Evolutionary conservation across 2,888 invertebrate species (phyloP).

Genomic region (Limenitis camilla): DNA sequence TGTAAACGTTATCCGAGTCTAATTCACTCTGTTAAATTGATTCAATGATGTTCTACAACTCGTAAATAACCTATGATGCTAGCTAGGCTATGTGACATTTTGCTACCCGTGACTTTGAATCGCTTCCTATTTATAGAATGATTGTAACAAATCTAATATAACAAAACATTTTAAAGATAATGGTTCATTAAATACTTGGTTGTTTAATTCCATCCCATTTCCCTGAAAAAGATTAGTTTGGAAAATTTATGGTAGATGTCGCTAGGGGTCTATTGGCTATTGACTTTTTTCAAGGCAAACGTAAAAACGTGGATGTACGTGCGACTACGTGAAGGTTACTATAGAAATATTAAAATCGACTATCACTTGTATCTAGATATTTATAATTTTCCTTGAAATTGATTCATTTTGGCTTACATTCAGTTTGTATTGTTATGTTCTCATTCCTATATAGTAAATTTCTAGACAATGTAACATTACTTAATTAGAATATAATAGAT

Average conservation of each 20-base stretch:
- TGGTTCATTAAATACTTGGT: background rate
- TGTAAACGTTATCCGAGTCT: slow-evolving; percentile 4
- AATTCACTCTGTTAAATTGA: slow-evolving; percentile 11
- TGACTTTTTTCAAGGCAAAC: slow-evolving; percentile 32
- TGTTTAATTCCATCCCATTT: slow-evolving; percentile 8
- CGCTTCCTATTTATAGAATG: slow-evolving; percentile 6
- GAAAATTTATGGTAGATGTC: slow-evolving; percentile 41
- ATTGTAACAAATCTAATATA: background rate
- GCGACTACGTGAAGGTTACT: slow-evolving; percentile 24
- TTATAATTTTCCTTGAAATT: slow-evolving; percentile 25
- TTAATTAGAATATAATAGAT: too few relatives aligned
- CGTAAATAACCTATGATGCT: slow-evolving; percentile 12
- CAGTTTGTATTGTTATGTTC: background rate
- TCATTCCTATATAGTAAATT: too few relatives aligned
- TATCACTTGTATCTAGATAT: slow-evolving; percentile 19
- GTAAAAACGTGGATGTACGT: slow-evolving; percentile 25
- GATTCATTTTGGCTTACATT: slow-evolving; percentile 14
- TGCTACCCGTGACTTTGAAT: slow-evolving; percentile 10
- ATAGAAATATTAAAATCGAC: slow-evolving; percentile 19
- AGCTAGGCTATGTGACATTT: slow-evolving; percentile 4
- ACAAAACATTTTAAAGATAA: background rate
- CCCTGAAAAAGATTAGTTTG: slow-evolving; percentile 23
- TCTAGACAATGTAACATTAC: too few relatives aligned
- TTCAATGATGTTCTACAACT: slow-evolving; percentile 10
- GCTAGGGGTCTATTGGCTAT: slow-evolving; percentile 35